Base-by-base conservation (phyloP, 1,140 invertebrate species). In the Pseudoatta argentina region DNA sequence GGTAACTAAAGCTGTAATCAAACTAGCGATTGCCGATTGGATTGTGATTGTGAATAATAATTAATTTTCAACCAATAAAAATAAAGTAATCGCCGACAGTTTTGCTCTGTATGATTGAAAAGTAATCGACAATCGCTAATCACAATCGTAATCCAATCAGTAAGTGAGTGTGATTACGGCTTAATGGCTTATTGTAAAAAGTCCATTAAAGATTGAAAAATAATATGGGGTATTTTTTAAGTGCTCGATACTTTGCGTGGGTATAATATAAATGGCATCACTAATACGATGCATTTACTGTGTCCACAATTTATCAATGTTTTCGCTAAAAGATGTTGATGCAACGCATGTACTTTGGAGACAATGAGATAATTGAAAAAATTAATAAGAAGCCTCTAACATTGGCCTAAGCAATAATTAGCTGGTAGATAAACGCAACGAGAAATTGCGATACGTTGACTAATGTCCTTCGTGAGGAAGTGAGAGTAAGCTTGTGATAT, bases 401-500 rank as follows among this genome's bases (percentile, higher is more conserved):
- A 73, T 83, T 89, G 79, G 72, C 7, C 34, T 8, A 39, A 39
- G 34, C 34, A 39, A 7, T 39, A 39, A 90, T 81, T 86, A 73
- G 48, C 57, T 86, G 30, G 61, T 30, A 66, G 75, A 88, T 81
- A 85, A 89, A 71, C 63, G 53, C 63, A 87, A 86, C 81, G 64
- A 90, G 86, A 30, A 30, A 76, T 71, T 73, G 66, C 77, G 72
- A 86, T 73, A 59, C 57, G 72, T 44, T 69, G 51, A 72, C 71
- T 90, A 90, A 86, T 86, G 88, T 91, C 85, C 90, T 90, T 91
- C 66, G 10, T 27, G 51, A 86, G 82, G 44, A 30, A 78, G 53
- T 64, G 63, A 51, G 53, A 55, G 27, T 34, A 2, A n/a, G 39
- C 21, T 59, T 14, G 12, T 61, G 34, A 61, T 18, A 44, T 14